Base-by-base conservation (phyloP, 92 coral and sea anemone genomes). In the Meandrina meandrites region DNA sequence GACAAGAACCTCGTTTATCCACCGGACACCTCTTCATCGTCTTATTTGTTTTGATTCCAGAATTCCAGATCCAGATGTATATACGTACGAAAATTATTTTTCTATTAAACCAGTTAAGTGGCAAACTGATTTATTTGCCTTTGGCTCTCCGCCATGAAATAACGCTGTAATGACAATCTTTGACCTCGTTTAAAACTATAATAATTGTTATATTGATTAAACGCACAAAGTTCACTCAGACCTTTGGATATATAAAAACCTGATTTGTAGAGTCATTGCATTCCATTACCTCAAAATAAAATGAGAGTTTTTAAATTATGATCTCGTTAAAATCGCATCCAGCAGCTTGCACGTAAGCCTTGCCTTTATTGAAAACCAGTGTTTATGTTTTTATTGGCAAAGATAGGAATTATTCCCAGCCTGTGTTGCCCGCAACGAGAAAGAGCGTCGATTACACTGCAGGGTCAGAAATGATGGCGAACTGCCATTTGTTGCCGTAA, bases 121-220 rank as follows among this genome's bases (percentile, higher is more conserved):
- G 16, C 5, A 1, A 47, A 37, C 62, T 31, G 42, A 64, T n/a
- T 42, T 21, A 72, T 32, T 36, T n/a, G 62, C 60, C 35, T 35
- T 58, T 75, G 87, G 80, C 87, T 56, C 9, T 53, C 9, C 21
- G 87, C 87, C 87, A 73, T 54, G 58, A 37, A 11, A 75, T 27
- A 56, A 74, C 54, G 17, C n/a, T n/a, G n/a, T 17, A 24, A 30
- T 50, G 32, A 48, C 9, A 13, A 74, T 84, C 45, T 36, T 34
- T 57, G 47, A 27, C 73, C 27, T 22, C 24, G 48, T 6, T 31
- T 32, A 54, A 80, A 24, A 27, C 10, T 15, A 10, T 22, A 5
- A 16, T n/a, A 19, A 47, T n/a, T n/a, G n/a, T n/a, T n/a, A n/a
- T 42, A 42, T 9, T 42, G 18, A 50, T 57, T 53, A 57, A 24